A percentile compares a stretch with the other conserved stretches of the same genome.
Evolutionary conservation across 92 coral and sea anemone genomes (phyloP).

Genomic region (Porites evermanni): DNA sequence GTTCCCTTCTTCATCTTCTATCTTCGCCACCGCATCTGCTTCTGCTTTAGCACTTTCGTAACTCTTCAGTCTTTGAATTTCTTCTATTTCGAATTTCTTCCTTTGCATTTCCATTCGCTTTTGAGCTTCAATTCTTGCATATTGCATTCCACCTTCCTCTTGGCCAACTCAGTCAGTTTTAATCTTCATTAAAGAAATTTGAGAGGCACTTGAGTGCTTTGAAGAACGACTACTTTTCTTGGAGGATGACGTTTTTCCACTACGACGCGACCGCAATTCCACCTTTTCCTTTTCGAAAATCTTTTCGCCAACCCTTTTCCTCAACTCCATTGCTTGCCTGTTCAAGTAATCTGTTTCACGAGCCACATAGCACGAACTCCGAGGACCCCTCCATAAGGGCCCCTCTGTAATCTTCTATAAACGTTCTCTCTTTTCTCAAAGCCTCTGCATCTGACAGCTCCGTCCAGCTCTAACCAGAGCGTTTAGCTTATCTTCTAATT

Average conservation of each 20-base stretch:
- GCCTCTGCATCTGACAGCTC: constrained; percentile 32
- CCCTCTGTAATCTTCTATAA: constrained; percentile 48
- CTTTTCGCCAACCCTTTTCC: constrained; percentile 38
- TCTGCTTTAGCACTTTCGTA: constrained; percentile 62
- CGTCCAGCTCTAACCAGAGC: constrained; percentile 47
- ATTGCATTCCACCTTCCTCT: constrained; percentile 51
- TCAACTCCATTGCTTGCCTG: constrained; percentile 53
- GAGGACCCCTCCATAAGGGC: constrained; percentile 37
- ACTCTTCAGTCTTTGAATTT: constrained; percentile 44
- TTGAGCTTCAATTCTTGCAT: constrained; percentile 42
- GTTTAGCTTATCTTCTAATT: constrained; percentile 36
- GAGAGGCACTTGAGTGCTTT: constrained; percentile 34
- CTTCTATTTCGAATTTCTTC: constrained; percentile 25
- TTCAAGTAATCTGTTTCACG: constrained; percentile 3
- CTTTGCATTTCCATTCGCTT: constrained; percentile 49
- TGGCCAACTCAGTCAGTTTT: constrained; percentile 56
- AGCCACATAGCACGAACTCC: constrained; percentile 32
- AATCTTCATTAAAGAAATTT: constrained; percentile 25
- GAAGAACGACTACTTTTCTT: constrained; percentile 9
- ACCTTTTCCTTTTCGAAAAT: constrained; percentile 54
- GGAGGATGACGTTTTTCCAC: constrained; percentile 1
- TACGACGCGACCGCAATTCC: constrained; percentile 25
- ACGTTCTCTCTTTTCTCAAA: constrained; percentile 42
- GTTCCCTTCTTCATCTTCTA: constrained; percentile 46
- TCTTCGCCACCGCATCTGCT: constrained; percentile 38